A percentile compares a stretch with the other conserved stretches of the same genome.
Conservation (phyloP, 2,113 vertebrate genomes). For the Pipra filicauda region DNA sequence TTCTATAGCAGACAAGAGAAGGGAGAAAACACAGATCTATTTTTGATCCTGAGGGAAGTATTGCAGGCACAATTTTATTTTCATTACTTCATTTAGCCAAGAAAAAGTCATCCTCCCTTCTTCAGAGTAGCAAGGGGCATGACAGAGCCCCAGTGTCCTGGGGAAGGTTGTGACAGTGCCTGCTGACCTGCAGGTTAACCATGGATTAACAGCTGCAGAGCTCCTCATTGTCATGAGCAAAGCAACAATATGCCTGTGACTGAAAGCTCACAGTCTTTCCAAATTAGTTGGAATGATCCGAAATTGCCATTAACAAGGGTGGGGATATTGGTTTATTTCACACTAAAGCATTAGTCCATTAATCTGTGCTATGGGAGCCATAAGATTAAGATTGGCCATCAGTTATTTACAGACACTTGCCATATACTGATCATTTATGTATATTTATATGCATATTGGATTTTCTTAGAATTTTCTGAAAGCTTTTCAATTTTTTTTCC, state of each 20-base stretch:
- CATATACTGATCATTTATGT: neutral
- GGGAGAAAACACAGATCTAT: no score
- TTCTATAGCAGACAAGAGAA: neutral
- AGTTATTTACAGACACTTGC: neutral
- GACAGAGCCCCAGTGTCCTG: neutral
- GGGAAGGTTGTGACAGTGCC: neutral
- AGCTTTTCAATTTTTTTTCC: neutral
- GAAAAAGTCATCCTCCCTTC: neutral
- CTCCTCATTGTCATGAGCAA: neutral
- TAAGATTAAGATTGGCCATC: neutral
- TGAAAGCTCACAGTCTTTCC: neutral
- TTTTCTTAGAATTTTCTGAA: neutral
- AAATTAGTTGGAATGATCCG: neutral
- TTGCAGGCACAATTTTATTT: neutral
- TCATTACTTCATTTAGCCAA: neutral
- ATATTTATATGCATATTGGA: accelerated
- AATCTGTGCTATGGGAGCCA: neutral
- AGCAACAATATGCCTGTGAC: accelerated
- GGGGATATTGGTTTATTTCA: neutral
- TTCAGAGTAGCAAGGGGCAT: neutral
- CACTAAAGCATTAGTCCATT: neutral
- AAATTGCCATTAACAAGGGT: neutral
- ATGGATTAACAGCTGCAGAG: neutral
- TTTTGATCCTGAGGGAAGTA: neutral
- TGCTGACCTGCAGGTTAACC: neutral